Base-by-base conservation (phyloP, 2,797 vertebrate species). In the Alfaro cultratus region DNA sequence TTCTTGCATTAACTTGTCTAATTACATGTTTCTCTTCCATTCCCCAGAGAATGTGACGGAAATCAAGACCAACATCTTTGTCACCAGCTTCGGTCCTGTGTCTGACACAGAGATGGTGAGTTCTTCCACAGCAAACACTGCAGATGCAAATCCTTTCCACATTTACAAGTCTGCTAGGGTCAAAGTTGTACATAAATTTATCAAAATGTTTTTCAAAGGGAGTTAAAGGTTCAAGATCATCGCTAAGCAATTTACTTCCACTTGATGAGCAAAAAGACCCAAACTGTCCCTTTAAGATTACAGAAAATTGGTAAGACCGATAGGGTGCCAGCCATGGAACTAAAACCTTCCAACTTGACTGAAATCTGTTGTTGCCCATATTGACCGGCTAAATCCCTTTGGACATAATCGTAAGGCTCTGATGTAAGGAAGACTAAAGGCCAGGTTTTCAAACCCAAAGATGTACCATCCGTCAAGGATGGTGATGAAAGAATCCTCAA, bases 31-130 rank as follows among this genome's bases (percentile, higher is more conserved):
- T 4, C 0, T 39, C 39, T 43, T 47, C 8, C 41, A 5, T 26
- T 84, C 95, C 88, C 83, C 95, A 98, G 97, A 98, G 83, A 96
- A 97, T 70, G 97, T 98, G 94, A 99, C 97, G 0, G 97, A 97
- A 94, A 97, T 99, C 93, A 96, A 97, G 94, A 98, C 97, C 0
- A 96, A 99, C 88, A 98, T 99, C 91, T 98, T 98, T 36, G 98
- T 98, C 80, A 99, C 97, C 89, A 99, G 97, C 93, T 98, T 99
- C 31, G 98, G 97, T 62, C 98, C 98, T 0, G 97, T 98, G 85
- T 98, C 97, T 3, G 98, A 99, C 94, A 98, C 97, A 0, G 97
- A 98, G 93, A 99, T 99, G 98, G 98, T 99, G 96, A 95, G 97
- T 96, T 84, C 0, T 9, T 67, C 68, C 29, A 2, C 31, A 13